Base-by-base conservation (phyloP, 2,113 vertebrate species). In the Varanus komodoensis region DNA sequence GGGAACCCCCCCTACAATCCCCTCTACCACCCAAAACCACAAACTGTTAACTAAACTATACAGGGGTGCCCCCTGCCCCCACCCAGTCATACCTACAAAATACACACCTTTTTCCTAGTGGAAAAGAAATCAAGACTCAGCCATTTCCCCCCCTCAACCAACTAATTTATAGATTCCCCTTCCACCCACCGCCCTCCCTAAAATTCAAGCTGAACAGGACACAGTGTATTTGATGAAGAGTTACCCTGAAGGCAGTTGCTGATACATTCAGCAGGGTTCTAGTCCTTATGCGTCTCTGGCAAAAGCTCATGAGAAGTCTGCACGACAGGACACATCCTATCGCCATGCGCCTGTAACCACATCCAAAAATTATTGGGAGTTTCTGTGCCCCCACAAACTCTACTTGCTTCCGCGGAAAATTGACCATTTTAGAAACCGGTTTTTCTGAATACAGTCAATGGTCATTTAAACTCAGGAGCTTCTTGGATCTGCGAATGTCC, bases 21-120 rank as follows among this genome's bases (percentile, higher is more conserved):
- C 82, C 88, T 8, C 54, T 29, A 8, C 68, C 67, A 6, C 34
- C 57, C 57, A 25, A 29, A 78, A 14, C 92, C 93, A 94, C 54
- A 0, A 3, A 3, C 44, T 82, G 82, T 79, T 75, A 93, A 94
- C 91, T 90, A 61, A 95, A 95, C 93, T 93, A 92, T 96, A 96
- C 93, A 96, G 90, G 86, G 57, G 93, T 19, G 32, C 14, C 15
- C 61, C 15, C 29, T 73, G 89, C 89, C 91, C 90, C 84, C 61
- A 92, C 84, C 90, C 91, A 69, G 4, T 50, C 38, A 6, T 2
- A 95, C 75, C 88, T 52, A 96, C 34, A 74, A 5, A 80, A 94
- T 86, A 86, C 21, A 95, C 89, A 94, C 61, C 64, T 92, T 92
- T 93, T 44, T 91, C 86, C 88, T 92, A 92, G 3, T 15, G 32